phyloP scores from a whole-genome alignment of 2,797 vertebrate genomes.

The Luscinia megarhynchos region DNA sequence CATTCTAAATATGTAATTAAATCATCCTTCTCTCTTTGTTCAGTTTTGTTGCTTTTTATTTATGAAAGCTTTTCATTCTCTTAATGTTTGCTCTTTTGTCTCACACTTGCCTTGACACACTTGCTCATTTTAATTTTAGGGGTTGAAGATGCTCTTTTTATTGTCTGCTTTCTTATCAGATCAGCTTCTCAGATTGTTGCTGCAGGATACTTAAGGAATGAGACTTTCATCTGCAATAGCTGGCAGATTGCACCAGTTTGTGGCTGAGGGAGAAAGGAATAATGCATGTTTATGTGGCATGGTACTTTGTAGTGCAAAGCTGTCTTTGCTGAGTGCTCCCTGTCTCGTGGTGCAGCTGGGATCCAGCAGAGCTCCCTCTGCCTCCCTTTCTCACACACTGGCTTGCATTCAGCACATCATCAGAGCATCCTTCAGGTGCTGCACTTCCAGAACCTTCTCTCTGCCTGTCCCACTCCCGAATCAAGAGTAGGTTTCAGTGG shows the following conservation, averaged over 20 bases:
- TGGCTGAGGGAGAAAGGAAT: background rate
- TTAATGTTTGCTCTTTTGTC: background rate
- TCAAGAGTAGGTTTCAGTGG: background rate
- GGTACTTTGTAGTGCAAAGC: background rate
- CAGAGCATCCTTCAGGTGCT: background rate
- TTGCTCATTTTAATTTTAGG: background rate
- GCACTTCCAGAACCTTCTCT: background rate
- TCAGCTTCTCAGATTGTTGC: background rate
- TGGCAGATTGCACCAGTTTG: background rate
- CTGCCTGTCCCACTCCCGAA: background rate
- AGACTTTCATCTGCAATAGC: background rate
- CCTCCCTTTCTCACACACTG: rapidly evolving
- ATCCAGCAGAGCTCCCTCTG: background rate
- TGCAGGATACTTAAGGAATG: background rate
- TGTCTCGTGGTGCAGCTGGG: background rate
- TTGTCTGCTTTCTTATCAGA: background rate
- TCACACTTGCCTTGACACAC: background rate
- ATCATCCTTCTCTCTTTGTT: background rate
- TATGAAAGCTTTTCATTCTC: background rate
- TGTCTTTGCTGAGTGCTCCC: background rate
- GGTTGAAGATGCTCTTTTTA: background rate
- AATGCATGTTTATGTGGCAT: background rate
- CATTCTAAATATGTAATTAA: background rate
- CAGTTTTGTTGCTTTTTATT: background rate
- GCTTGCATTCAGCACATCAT: background rate